Conservation (phyloP, 2,888 invertebrate species). For the Ophioninae sp. region DNA sequence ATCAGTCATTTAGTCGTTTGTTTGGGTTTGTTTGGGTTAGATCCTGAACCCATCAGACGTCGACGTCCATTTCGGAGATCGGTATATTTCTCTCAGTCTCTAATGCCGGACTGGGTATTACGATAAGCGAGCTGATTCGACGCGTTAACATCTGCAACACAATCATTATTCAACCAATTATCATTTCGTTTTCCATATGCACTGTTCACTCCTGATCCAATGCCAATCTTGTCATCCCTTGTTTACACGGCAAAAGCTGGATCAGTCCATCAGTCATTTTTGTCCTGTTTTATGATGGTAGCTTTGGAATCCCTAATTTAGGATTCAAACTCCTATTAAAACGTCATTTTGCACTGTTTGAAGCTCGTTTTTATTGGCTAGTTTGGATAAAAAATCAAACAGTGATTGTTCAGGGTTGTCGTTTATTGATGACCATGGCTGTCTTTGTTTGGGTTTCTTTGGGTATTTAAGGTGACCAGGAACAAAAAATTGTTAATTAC, state of each 20-base stretch:
- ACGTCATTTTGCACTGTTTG: no score
- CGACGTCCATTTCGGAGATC: constrained; percentile 19
- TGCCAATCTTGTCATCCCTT: constrained; percentile 1
- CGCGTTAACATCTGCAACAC: constrained; percentile 64
- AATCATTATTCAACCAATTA: constrained; percentile 70
- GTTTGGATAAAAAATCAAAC: no score
- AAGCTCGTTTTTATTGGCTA: no score
- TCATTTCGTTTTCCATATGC: constrained; percentile 41
- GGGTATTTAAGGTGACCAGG: no score
- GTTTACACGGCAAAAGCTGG: neutral
- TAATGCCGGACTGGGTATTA: constrained; percentile 62
- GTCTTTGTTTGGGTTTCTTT: no score
- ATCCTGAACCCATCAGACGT: neutral
- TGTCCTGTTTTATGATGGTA: no score
- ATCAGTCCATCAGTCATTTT: neutral
- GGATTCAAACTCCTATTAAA: no score
- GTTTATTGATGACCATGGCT: no score
- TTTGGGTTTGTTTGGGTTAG: no score
- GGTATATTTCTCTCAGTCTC: constrained; percentile 1
- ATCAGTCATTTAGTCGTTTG: neutral
- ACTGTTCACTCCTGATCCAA: constrained; percentile 3
- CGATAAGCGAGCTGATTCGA: constrained; percentile 62
- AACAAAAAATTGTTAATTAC: no score
- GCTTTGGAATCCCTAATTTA: no score
- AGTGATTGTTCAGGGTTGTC: no score